These are phyloP conservation scores for Palythoa grandis DNA, from an alignment of 92 coral and sea anemone genomes.

Conservation along the genomic window DNA sequence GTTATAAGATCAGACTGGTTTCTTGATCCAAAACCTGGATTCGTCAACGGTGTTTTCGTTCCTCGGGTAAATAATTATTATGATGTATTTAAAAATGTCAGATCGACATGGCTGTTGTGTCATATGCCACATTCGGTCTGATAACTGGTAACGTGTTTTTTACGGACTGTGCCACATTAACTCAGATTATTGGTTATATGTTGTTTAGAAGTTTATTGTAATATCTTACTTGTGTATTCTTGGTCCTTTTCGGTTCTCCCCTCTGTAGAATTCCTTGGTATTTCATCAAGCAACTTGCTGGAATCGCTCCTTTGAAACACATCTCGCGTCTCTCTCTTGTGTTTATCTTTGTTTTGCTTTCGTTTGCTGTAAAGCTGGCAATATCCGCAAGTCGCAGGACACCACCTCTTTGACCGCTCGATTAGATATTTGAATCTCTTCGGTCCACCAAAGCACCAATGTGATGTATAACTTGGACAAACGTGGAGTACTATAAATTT, in stretches of 20 bases:
- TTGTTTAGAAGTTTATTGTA: neutral
- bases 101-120: too few relatives aligned
- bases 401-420: neutral
- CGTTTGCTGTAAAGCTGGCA: conserved; percentile 11
- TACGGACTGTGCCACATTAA: too few relatives aligned
- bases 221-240: neutral
- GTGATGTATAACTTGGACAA: neutral
- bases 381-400: conserved; percentile 32
- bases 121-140: too few relatives aligned
- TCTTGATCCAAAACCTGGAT: too few relatives aligned
- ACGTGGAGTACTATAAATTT: neutral
- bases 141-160: too few relatives aligned
- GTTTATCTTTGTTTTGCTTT: neutral
- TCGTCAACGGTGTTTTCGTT: too few relatives aligned
- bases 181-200: neutral
- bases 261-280: neutral
- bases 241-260: neutral
- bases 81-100: too few relatives aligned
- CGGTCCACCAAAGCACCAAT: conserved; percentile 20
- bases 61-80: too few relatives aligned
- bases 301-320: neutral
- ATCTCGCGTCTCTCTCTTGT: neutral
- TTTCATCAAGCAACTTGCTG: neutral
- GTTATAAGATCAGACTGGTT: too few relatives aligned
- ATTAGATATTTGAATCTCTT: neutral